Base-by-base conservation (phyloP, 1,140 invertebrate genomes). In the Bombus pascuorum region DNA sequence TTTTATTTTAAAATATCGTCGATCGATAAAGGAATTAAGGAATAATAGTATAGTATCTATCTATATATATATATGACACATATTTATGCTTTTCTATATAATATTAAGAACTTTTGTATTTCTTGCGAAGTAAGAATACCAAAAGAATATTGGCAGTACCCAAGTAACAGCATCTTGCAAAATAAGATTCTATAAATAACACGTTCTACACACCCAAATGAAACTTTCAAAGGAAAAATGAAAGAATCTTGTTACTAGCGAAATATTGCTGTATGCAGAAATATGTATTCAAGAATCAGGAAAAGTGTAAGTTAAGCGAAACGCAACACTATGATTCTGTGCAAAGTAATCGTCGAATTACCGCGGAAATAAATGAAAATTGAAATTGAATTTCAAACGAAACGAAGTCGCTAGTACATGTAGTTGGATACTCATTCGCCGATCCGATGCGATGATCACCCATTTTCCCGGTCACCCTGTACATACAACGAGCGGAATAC, bases 391-490 rank as follows among this genome's bases (percentile, higher is more conserved):
- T 70, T 70, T 70, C 8, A 2, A 70, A 37, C 18, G 32, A 37
- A 34, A 70, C 59, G 28, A n/a, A n/a, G 59, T 62, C 59, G n/a
- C 59, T 5, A 3, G 9, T 18, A 25, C 32, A n/a, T 2, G 39
- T 15, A 73, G 8, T 83, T 39, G n/a, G 10, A 22, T 15, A 3
- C 25, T 10, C 6, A 9, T 18, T 44, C 25, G 15, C 0, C 28
- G 34, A 73, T 18, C 9, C 66, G 18, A n/a, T 42, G 0, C 73
- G 72, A 37, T n/a, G 72, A 44, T 34, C 44, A 3, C 3, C 8
- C 32, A 68, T 76, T 82, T 78, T 88, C 74, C 44, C 53, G 42
- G 47, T n/a, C 79, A 74, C n/a, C 74, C 57, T 71, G 80, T 86
- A 81, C 39, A 44, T 80, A 65, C 32, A 70, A 85, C 83, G 80